These are phyloP conservation scores for Pluvianellus socialis DNA, from an alignment of 2,113 vertebrate species.

Conservation along the genomic window DNA sequence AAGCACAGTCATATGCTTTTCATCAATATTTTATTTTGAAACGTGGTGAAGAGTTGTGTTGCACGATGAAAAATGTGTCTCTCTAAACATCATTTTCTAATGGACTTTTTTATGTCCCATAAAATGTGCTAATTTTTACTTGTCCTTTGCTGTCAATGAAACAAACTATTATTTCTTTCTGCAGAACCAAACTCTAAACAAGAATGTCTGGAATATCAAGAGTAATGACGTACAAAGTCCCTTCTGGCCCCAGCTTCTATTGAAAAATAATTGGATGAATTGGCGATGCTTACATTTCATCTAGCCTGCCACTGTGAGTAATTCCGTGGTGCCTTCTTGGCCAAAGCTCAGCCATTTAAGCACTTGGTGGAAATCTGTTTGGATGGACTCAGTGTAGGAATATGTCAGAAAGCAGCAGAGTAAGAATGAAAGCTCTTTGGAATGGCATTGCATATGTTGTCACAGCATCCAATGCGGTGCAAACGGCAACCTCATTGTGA, in stretches of 20 bases:
- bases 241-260: constrained; percentile 27
- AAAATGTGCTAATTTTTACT: constrained; percentile 61
- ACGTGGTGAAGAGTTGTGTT: background rate
- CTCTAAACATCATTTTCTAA: constrained; percentile 44
- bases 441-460: background rate
- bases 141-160: constrained; percentile 55
- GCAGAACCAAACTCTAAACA: constrained; percentile 31
- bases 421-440: background rate
- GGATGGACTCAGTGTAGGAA: background rate
- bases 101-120: constrained; percentile 38
- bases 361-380: constrained; percentile 26
- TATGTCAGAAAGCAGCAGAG: background rate
- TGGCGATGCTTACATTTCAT: constrained; percentile 60
- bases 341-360: constrained; percentile 22
- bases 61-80: background rate
- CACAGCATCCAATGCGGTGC: background rate
- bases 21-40: constrained; percentile 25
- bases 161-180: constrained; percentile 63
- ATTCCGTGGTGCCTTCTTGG: constrained; percentile 25
- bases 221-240: constrained; percentile 42
- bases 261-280: constrained; percentile 64
- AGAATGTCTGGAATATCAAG: constrained; percentile 57
- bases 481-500: background rate
- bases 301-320: constrained; percentile 38
- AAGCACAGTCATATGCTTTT: background rate